Base-by-base conservation (phyloP, 2,797 vertebrate genomes). In the Chrysocyon brachyurus region DNA sequence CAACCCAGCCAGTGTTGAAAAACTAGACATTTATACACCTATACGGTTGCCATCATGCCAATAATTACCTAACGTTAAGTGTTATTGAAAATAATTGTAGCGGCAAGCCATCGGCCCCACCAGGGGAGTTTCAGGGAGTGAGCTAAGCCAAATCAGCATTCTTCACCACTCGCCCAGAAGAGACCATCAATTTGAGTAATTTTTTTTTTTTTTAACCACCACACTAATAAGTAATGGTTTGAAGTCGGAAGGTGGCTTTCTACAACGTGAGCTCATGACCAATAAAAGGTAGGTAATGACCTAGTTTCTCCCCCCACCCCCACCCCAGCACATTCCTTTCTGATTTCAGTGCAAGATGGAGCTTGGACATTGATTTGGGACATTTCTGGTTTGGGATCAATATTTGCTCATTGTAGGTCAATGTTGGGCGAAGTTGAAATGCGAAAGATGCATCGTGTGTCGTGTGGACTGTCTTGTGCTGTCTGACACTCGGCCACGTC, bases 101-200 rank as follows among this genome's bases (percentile, higher is more conserved):
- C 96, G 57, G 94, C 85, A 90, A 88, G 79, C 40, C 28, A 2
- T 24, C 92, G 12, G 46, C 64, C 93, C 59, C 5, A 21, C 36
- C 54, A 40, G 79, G 64, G 91, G 59, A 90, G 11, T 70, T 0
- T 36, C 70, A 59, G 78, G 56, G 26, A 33, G 78, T 72, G 28
- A 93, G 46, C 81, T 3, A 46, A 94, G 70, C 83, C 85, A 78
- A 31, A n/a, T 94, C 96, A 84, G 90, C 90, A 4, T 83, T 92
- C 78, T 70, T 88, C 5, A 0, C 64, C 73, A 11, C 81, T 79
- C 77, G 36, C 89, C 83, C 17, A 0, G 56, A 61, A 85, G 66
- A 92, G 56, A 87, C 84, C 21, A 2, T 87, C 72, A 19, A 52
- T 89, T 83, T 83, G 86, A 52, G 21, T 4, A 56, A 66, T 33